Percentiles rank a stretch among this genome's conserved stretches.
Evolutionary conservation across 2,888 invertebrate species (phyloP).

Genomic region (Oxystoma pomonae): DNA sequence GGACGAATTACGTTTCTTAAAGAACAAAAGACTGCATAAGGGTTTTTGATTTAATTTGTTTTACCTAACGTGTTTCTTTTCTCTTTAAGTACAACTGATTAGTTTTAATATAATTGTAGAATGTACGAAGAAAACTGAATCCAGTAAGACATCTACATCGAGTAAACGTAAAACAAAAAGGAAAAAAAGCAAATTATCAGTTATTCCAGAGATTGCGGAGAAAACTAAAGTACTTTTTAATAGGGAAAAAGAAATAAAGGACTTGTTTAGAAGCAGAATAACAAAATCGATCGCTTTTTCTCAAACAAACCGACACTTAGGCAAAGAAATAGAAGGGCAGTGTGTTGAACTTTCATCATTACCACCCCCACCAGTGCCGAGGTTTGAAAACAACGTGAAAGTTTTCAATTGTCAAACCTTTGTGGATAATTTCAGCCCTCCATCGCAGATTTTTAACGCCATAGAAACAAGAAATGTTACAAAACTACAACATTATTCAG

Average conservation of each 20-base stretch:
- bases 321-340: background rate
- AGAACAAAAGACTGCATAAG: no score
- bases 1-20: no score
- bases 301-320: background rate
- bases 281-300: no score
- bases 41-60: no score
- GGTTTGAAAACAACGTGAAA: background rate
- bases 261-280: background rate
- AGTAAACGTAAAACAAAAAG: conserved; percentile 15
- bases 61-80: no score
- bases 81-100: no score
- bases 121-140: conserved; percentile 14
- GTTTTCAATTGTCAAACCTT: conserved; percentile 17
- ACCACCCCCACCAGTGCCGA: background rate
- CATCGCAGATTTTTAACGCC: no score
- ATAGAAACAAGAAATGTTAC: background rate
- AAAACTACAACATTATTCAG: background rate
- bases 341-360: background rate
- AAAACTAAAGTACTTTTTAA: conserved; percentile 7
- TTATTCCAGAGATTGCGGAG: conserved; percentile 21
- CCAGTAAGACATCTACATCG: conserved; percentile 13
- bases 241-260: background rate
- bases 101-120: no score
- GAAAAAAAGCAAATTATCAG: conserved; percentile 22
- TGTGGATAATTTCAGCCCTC: conserved; percentile 6